Evolutionary conservation across 2,888 invertebrate species (phyloP), one percentile per base, ranked within the genome.

Genomic region (Aphidoletes aphidimyza): DNA sequence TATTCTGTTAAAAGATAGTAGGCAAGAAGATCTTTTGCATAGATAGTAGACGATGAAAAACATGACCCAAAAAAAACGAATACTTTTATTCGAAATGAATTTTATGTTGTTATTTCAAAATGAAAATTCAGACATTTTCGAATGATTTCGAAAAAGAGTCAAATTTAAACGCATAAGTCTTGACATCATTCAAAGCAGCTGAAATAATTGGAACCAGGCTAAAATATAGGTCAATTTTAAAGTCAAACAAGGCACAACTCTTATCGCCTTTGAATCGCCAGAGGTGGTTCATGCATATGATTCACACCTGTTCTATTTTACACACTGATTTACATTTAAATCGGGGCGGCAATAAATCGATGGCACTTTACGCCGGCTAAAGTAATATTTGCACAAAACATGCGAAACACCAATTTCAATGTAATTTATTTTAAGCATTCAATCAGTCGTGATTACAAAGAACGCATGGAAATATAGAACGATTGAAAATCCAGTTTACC

Each of bases 251-350:
- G 6, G 42, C 14, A 14, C 14, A n/a, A 22, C 22, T 22, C 54
- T 69, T 30, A 69, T 69, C 34, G 26, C 30, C n/a, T 69, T 30
- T 30, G 69, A 11, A 69, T 69, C n/a, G 30, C 30, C 14, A 69
- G 69, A 26, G 69, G 69, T 34, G 26, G n/a, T n/a, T n/a, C n/a
- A n/a, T n/a, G n/a, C n/a, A 69, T 69, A 9, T 30, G 30, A 69
- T 69, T 5, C 69, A 69, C 22, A 3, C 34, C 14, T 69, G 69
- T 69, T n/a, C n/a, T n/a, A 34, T 30, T 30, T 69, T 69, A 14
- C 34, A 54, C 69, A 30, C 34, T 69, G 69, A 69, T 69, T 69
- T 69, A 69, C 69, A 69, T 69, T 69, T 54, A 54, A 54, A 54
- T 54, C 2, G 69, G 34, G 69, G 69, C 34, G 30, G n/a, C n/a